Percentiles rank a stretch among this genome's conserved stretches.
Conservation (phyloP, 2,888 invertebrate species). For the Xiphydria camelus region DNA sequence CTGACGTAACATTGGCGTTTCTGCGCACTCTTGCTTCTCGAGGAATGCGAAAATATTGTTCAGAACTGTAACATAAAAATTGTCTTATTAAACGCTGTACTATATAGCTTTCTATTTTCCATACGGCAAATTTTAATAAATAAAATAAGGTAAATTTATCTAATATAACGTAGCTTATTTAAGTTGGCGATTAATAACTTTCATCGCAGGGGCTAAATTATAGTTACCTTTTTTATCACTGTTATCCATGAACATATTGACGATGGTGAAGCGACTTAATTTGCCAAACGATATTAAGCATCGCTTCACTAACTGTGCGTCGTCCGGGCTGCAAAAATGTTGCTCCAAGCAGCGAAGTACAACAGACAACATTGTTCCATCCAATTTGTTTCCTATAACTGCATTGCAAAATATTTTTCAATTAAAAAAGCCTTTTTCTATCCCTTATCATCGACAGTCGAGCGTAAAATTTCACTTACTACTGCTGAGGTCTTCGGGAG, state of each 20-base stretch:
- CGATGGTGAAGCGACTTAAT: constrained; percentile 51
- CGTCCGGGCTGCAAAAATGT: constrained; percentile 48
- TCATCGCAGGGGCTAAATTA: background rate
- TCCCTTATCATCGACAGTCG: background rate
- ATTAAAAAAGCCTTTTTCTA: constrained; percentile 1
- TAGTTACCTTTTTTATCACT: constrained; percentile 42
- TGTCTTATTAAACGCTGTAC: background rate
- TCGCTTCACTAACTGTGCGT: constrained; percentile 39
- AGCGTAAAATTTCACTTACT: constrained; percentile 37
- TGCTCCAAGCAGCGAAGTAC: constrained; percentile 51
- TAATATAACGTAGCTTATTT: too few relatives aligned
- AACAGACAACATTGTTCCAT: constrained; percentile 52
- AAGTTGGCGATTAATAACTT: background rate
- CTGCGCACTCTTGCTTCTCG: constrained; percentile 22
- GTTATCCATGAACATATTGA: constrained; percentile 50
- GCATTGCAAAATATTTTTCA: background rate
- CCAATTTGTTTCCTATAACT: constrained; percentile 58
- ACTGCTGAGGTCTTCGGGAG: constrained; percentile 27
- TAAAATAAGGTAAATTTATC: too few relatives aligned
- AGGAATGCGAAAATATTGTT: constrained; percentile 26
- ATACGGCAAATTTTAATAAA: too few relatives aligned
- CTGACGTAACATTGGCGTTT: constrained; percentile 16
- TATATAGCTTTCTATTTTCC: too few relatives aligned
- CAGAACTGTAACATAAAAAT: constrained; percentile 21
- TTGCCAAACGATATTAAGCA: constrained; percentile 44